Evolutionary conservation across 2,113 vertebrate genomes (phyloP), one percentile per base, ranked within the genome.

Genomic region (Benitochromis conjunctus): DNA sequence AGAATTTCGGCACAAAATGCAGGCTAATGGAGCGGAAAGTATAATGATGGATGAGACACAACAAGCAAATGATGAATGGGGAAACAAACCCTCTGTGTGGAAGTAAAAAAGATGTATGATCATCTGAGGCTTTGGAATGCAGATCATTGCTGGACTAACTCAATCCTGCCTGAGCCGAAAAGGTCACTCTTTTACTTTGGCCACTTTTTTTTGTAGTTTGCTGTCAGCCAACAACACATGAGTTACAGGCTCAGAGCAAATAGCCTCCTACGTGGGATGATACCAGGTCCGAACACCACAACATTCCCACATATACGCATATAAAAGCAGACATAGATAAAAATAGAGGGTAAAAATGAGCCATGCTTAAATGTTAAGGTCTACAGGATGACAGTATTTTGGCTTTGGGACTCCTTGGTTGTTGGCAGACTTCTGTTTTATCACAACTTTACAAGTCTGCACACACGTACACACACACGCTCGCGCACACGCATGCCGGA

Each of bases 11-110:
- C 78, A 69, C 60, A 89, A 86, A 83, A 21, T 38, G 8, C 2
- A 31, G 81, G 46, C 34, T 83, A 82, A 69, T 84, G 80, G 76
- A 79, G 85, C 16, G 60, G 69, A 83, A 82, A 69, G 81, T 78
- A 14, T 51, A 81, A 53, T 71, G 88, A 87, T 26, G 10, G 60
- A 79, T 19, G 26, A 24, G 11, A 46, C 24, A 79, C 55, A 21
- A n/a, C 16, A 18, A 16, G 26, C 74, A 10, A 58, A 34, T 46
- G 31, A 19, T 79, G 5, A 58, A 34, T 3, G 12, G 21, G 5
- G 60, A 53, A 29, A 81, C 46, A 66, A 76, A 64, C 2, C 10
- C 26, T 51, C 24, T 31, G 41, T 31, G 55, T 26, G 46, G 55
- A 74, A 34, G 46, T 13, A 10, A 79, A 60, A 57, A 79, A 11